Evolutionary conservation across 2,113 vertebrate species (phyloP), one percentile per base, ranked within the genome.

Genomic region (Carassius gibelio): DNA sequence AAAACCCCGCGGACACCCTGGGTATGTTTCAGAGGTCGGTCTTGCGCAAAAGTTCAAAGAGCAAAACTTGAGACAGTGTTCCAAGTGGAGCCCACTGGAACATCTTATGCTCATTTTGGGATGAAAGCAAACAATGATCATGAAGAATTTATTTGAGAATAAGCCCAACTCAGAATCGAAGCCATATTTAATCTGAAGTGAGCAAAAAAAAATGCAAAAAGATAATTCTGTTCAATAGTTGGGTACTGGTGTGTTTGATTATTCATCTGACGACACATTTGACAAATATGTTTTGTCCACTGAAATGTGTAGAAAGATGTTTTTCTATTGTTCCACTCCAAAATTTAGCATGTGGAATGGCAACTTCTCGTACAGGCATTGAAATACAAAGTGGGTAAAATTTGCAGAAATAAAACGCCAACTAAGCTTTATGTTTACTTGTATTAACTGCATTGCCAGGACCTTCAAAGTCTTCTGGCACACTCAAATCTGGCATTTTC

Each of bases 41-140:
- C 36, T 50, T 72, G 15, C 5, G 55, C 76, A 48, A 59, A 48
- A 36, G 71, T 76, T 82, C 79, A 86, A 82, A 86, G 85, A 75
- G 23, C 79, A 82, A 75, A 75, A 62, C 45, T 57, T 50, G 9
- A 55, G 68, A 80, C 38, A 48, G 57, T 38, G 75, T 14, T 26
- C 76, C 42, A 64, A 45, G 76, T 72, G 1, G 64, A 74, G 68
- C 17, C 5, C 76, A 52, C 38, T 75, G 17, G 9, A 48, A 77
- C 23, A 77, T 77, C 75, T 34, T 77, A 21, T 57, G 75, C 52
- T 55, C 52, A 34, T 77, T 14, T 17, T 30, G 6, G 52, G 75
- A 55, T 55, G 19, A 82, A 50, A 82, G 42, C 75, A 36, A 77
- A n/a, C 38, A 26, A 66, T 80, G 36, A 80, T 80, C 38, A 19